Conservation (phyloP, 2,113 vertebrate genomes). For the Epinephelus moara region DNA sequence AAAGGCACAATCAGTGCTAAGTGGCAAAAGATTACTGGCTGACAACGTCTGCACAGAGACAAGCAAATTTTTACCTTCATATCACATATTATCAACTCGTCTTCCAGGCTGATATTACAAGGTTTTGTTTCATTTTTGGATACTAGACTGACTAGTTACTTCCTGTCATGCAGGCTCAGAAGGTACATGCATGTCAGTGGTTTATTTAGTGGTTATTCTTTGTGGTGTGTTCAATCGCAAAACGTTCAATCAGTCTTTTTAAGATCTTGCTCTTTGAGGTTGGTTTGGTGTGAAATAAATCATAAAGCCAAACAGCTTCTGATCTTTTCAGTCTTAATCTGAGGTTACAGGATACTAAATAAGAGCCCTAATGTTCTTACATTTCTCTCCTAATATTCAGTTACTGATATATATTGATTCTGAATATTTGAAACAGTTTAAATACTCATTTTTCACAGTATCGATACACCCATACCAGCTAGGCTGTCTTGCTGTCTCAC, state of each 20-base stretch:
- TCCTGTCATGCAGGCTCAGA: background rate
- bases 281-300: background rate
- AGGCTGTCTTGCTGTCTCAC: no score
- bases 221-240: constrained; percentile 2
- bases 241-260: background rate
- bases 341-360: background rate
- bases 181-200: background rate
- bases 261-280: background rate
- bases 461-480: no score
- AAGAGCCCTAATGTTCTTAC: background rate
- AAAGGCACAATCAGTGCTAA: background rate
- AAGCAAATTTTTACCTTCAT: background rate
- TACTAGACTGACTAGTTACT: background rate
- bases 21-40: background rate
- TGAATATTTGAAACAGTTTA: no score
- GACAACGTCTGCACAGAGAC: background rate
- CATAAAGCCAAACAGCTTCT: background rate
- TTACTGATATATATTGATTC: no score
- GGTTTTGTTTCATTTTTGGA: background rate
- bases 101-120: background rate
- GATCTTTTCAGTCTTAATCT: background rate
- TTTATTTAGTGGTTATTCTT: background rate
- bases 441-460: no score
- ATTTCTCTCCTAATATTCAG: background rate
- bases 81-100: background rate